These are phyloP conservation scores for Perdita meconis DNA, from an alignment of 2,888 invertebrate genomes.

Conservation along the genomic window DNA sequence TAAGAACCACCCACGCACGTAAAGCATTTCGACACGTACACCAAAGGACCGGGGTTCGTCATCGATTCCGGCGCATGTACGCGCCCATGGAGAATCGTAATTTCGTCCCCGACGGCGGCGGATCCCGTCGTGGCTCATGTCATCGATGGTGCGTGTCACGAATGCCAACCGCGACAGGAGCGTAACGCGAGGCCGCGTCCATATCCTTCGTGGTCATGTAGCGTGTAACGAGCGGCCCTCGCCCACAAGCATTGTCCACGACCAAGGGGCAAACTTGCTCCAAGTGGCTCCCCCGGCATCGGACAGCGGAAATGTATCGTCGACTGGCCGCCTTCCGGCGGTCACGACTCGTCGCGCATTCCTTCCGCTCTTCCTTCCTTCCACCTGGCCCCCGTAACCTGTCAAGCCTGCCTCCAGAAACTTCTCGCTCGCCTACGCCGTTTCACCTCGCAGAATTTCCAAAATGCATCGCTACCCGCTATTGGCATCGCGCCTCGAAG, in stretches of 20 bases:
- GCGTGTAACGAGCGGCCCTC: constrained; percentile 79
- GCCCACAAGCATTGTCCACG: constrained; percentile 79
- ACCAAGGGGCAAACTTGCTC: constrained; percentile 67
- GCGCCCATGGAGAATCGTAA: constrained; percentile 55
- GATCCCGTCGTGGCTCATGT: constrained; percentile 56
- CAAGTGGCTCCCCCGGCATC: constrained; percentile 61
- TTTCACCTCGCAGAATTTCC: too few species aligned
- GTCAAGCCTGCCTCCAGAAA: constrained; percentile 21
- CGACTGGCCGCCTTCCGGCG: constrained; percentile 76
- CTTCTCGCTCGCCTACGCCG: background rate
- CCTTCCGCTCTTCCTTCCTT: constrained; percentile 70
- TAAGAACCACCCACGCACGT: constrained; percentile 11
- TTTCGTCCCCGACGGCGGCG: constrained; percentile 35
- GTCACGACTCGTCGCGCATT: constrained; percentile 78
- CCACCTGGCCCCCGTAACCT: constrained; percentile 64
- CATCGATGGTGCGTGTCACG: constrained; percentile 63
- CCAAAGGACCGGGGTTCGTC: constrained; percentile 15
- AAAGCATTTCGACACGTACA: constrained; percentile 38
- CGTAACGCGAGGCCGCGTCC: constrained; percentile 37
- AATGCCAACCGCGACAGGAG: constrained; percentile 42
- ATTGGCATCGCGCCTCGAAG: too few species aligned
- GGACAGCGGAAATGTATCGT: constrained; percentile 76
- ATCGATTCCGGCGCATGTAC: constrained; percentile 51
- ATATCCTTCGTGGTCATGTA: constrained; percentile 75
- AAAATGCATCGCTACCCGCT: too few species aligned